Evolutionary conservation across 2,113 vertebrate species (phyloP).

Genomic region (Ploceus nigricollis): DNA sequence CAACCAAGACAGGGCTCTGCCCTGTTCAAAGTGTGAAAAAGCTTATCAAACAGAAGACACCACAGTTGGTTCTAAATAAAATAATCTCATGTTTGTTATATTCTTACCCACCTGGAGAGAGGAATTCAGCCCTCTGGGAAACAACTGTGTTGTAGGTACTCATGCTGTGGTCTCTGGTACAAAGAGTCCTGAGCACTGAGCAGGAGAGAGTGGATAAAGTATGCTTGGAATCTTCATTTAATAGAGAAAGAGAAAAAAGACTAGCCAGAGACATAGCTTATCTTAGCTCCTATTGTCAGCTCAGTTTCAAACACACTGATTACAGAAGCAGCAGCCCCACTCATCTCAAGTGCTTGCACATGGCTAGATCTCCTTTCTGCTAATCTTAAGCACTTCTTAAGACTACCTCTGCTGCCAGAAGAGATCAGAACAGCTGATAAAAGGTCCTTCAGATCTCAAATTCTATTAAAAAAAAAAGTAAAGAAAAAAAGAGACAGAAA

Average conservation of each 20-base stretch:
- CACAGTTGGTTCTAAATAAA: neutral
- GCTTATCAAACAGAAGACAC: neutral
- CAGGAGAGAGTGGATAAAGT: neutral
- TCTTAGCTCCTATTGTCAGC: neutral
- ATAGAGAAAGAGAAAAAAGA: neutral
- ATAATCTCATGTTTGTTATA: neutral
- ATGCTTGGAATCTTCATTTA: neutral
- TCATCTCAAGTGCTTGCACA: slow-evolving; percentile 4
- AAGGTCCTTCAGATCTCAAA: neutral
- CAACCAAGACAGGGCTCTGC: neutral
- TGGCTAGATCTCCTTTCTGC: neutral
- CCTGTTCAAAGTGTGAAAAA: neutral
- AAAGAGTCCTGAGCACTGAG: neutral
- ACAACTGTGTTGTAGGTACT: neutral
- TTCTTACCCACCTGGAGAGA: neutral
- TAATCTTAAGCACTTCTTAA: slow-evolving; percentile 1
- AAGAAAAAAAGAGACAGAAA: neutral
- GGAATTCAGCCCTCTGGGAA: neutral
- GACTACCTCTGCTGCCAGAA: neutral
- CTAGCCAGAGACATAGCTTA: neutral
- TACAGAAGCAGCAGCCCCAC: neutral
- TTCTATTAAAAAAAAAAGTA: neutral
- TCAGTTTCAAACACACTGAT: slow-evolving; percentile 15
- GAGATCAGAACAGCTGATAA: neutral
- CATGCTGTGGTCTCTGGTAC: neutral